A percentile compares a stretch with the other conserved stretches of the same genome.
Evolutionary conservation across 30 jellyfish, hydroid and myxozoan genomes (phyloP).

Genomic region (Hydractinia symbiolongicarpus): DNA sequence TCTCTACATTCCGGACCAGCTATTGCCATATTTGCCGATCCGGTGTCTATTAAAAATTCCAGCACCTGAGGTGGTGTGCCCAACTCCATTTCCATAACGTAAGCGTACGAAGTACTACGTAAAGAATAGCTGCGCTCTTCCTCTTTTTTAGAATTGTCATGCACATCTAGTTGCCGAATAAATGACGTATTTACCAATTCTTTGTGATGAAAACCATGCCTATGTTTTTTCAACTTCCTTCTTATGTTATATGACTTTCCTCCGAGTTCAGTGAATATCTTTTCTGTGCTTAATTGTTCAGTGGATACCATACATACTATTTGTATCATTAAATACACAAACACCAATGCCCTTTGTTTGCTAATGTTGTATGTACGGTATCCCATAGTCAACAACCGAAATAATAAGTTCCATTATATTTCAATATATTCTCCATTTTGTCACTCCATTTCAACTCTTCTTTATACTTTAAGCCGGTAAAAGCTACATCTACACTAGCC

Average conservation of each 20-base stretch:
- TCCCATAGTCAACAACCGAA: no score
- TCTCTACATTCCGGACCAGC: slow-evolving; percentile 99
- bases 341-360: no score
- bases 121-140: slow-evolving; percentile 17
- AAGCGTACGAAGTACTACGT: slow-evolving; percentile 94
- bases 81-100: slow-evolving; percentile 76
- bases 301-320: neutral
- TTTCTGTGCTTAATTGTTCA: slow-evolving; percentile 5
- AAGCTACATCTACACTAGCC: no score
- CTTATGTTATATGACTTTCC: slow-evolving; percentile 65
- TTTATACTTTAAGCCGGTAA: no score
- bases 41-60: slow-evolving; percentile 88
- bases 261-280: slow-evolving; percentile 18
- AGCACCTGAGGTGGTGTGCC: slow-evolving; percentile 93
- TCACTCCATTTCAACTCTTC: no score
- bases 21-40: slow-evolving; percentile 95
- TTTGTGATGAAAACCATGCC: slow-evolving; percentile 29
- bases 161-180: neutral
- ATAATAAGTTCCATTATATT: no score
- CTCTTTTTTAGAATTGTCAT: slow-evolving; percentile 3
- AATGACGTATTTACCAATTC: neutral
- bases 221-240: slow-evolving; percentile 65
- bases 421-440: no score
- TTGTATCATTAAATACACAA: neutral
- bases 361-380: no score